Conservation (phyloP, 1,140 invertebrate genomes). For the Cephus cinctus region DNA sequence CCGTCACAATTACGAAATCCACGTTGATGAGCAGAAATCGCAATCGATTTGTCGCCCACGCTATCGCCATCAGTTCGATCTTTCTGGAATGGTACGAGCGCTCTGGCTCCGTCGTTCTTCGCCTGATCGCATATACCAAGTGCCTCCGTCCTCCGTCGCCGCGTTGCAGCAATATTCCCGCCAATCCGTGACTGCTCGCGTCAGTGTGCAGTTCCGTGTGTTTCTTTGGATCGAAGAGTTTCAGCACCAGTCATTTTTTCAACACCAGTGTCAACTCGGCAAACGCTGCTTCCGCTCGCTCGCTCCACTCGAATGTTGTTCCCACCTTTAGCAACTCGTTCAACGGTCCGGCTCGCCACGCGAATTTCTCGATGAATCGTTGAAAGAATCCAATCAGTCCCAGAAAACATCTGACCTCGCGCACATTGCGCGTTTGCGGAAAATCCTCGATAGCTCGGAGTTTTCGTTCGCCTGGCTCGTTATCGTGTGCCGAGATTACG, state of each 20-base stretch:
- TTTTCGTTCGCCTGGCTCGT: slow-evolving; percentile 21
- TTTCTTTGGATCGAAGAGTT: background rate
- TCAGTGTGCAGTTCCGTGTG: slow-evolving; percentile 17
- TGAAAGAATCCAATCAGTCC: slow-evolving; percentile 44
- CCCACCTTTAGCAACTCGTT: slow-evolving; percentile 1
- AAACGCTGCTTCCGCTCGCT: no score
- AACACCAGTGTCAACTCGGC: no score
- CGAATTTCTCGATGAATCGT: slow-evolving; percentile 24
- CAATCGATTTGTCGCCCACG: slow-evolving; percentile 8
- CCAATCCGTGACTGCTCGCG: slow-evolving; percentile 10
- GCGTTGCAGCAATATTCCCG: slow-evolving; percentile 13
- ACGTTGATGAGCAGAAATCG: slow-evolving; percentile 12
- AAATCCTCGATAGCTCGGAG: slow-evolving; percentile 15
- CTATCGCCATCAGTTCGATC: slow-evolving; percentile 21
- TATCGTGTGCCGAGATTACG: slow-evolving; percentile 14
- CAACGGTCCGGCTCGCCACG: background rate
- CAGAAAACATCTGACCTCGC: slow-evolving; percentile 41
- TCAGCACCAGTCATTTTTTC: background rate
- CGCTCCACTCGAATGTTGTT: no score
- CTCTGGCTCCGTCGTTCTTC: slow-evolving; percentile 18
- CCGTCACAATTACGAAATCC: slow-evolving; percentile 6
- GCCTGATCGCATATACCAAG: slow-evolving; percentile 13
- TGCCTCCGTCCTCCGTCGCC: background rate
- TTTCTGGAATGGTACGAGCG: slow-evolving; percentile 18
- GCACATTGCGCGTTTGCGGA: slow-evolving; percentile 25